phyloP scores from a whole-genome alignment of 2,797 vertebrate species.

The Moxostoma hubbsi region DNA sequence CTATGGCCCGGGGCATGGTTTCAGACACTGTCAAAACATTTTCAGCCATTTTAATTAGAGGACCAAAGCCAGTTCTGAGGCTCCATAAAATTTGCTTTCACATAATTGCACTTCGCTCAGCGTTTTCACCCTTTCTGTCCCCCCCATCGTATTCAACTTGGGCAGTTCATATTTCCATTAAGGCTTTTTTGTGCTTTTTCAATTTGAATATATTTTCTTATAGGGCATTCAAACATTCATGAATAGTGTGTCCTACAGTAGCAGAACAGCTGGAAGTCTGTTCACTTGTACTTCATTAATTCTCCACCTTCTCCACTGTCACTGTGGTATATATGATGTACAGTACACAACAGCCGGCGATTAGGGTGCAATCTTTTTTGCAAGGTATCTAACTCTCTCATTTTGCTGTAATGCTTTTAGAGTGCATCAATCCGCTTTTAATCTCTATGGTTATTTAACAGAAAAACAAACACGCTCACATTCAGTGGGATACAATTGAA shows the following conservation, averaged over 20 bases:
- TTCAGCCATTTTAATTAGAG: constrained; percentile 68
- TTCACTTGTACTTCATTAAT: constrained; percentile 48
- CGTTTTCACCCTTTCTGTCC: constrained; percentile 60
- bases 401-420: not conserved
- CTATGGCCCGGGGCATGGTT: constrained; percentile 59
- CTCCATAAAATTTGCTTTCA: constrained; percentile 64
- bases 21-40: constrained; percentile 66
- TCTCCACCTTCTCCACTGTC: constrained; percentile 27
- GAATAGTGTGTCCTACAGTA: constrained; percentile 55
- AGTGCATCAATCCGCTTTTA: not conserved
- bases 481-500: too few species aligned
- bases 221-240: constrained; percentile 50
- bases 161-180: constrained; percentile 66
- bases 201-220: constrained; percentile 63
- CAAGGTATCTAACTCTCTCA: not conserved
- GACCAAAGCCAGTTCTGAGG: constrained; percentile 59
- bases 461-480: constrained; percentile 8
- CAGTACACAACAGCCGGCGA: constrained; percentile 1
- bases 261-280: constrained; percentile 29
- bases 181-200: constrained; percentile 59
- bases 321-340: constrained; percentile 25
- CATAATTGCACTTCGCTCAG: constrained; percentile 64
- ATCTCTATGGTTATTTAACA: not conserved
- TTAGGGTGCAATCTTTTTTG: not conserved
- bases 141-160: constrained; percentile 56